A percentile compares a stretch with the other conserved stretches of the same genome.
These are phyloP conservation scores for Calliphora vicina DNA, from an alignment of 1,140 invertebrate genomes.

Conservation along the genomic window DNA sequence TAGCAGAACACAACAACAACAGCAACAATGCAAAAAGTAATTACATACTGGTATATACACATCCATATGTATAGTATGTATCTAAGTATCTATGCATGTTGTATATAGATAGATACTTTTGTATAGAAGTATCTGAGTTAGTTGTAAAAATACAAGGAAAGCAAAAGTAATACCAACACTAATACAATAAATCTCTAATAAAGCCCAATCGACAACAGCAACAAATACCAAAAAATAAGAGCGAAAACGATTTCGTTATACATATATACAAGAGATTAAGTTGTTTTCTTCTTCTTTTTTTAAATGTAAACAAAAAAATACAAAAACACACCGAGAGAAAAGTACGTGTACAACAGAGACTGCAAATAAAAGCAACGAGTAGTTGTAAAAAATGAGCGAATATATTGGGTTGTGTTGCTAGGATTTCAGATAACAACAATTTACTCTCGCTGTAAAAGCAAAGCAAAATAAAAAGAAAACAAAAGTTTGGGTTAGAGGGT, in stretches of 20 bases:
- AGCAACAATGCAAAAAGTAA: conserved; percentile 17
- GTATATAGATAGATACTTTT: not conserved
- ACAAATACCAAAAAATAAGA: not conserved
- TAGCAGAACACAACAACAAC: conserved; percentile 29
- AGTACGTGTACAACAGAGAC: not conserved
- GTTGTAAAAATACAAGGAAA: not conserved
- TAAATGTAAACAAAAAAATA: not conserved
- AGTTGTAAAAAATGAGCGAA: not conserved
- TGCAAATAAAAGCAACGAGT: not conserved
- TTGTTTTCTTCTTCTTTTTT: not conserved
- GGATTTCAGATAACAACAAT: no score
- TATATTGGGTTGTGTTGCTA: no score
- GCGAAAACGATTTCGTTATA: not conserved
- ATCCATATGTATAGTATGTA: not conserved
- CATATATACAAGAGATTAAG: not conserved
- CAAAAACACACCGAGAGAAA: not conserved
- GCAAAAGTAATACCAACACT: conserved; percentile 28
- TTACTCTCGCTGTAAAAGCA: no score
- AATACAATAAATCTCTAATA: not conserved
- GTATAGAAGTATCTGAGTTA: not conserved
- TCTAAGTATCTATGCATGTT: not conserved
- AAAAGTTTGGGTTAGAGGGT: not conserved
- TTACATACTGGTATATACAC: not conserved
- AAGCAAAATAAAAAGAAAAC: not conserved
- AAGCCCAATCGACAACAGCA: not conserved